phyloP scores from a whole-genome alignment of 2,888 invertebrate species.

The Synanthedon myopaeformis region DNA sequence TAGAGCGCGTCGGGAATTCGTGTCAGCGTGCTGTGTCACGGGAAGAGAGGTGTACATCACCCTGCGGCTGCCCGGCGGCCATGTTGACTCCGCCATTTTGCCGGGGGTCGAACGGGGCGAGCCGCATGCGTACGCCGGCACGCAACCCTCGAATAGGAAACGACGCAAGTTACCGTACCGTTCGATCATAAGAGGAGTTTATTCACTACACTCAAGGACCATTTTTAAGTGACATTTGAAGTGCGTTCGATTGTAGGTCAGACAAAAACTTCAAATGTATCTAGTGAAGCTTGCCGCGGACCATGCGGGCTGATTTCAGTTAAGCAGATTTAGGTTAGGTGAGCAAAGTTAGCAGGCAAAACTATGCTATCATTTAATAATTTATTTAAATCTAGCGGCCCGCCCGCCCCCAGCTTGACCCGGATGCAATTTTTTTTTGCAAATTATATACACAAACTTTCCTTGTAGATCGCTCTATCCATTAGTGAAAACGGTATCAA shows the following conservation, averaged over 20 bases:
- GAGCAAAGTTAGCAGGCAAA: not conserved
- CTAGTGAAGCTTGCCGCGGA: constrained; percentile 58
- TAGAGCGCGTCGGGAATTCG: constrained; percentile 45
- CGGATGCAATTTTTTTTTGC: no score
- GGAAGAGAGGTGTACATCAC: constrained; percentile 58
- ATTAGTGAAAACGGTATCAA: no score
- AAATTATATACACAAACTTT: no score
- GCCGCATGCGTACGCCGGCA: constrained; percentile 67
- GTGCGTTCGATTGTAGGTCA: constrained; percentile 63
- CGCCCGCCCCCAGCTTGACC: no score
- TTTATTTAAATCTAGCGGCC: no score
- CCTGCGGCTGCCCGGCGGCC: constrained; percentile 68
- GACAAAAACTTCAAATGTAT: constrained; percentile 42
- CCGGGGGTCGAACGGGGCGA: constrained; percentile 56
- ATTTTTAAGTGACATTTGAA: constrained; percentile 26
- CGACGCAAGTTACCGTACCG: constrained; percentile 41
- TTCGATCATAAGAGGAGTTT: constrained; percentile 31
- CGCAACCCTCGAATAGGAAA: constrained; percentile 47
- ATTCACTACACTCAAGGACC: constrained; percentile 28
- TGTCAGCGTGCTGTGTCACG: constrained; percentile 56
- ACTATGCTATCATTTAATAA: no score
- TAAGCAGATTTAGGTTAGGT: constrained; percentile 29
- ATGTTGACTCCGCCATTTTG: constrained; percentile 71
- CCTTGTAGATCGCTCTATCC: no score
- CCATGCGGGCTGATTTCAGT: constrained; percentile 53